Conservation (phyloP, 2,888 invertebrate genomes). For the Auanema sp. region DNA sequence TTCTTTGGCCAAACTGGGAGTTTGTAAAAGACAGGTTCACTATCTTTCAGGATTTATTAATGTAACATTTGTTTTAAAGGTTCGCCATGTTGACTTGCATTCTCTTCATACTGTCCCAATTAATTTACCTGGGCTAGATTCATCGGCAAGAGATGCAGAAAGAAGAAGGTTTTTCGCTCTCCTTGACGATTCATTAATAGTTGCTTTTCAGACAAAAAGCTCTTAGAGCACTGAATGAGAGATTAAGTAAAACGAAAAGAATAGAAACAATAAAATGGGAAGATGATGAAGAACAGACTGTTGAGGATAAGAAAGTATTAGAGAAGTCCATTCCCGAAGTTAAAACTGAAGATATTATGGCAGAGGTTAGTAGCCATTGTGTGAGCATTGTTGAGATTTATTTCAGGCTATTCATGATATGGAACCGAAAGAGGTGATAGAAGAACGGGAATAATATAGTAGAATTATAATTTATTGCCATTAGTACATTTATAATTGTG, state of each 20-base stretch:
- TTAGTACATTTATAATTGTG: no score
- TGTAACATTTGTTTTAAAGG: slow-evolving; percentile 17
- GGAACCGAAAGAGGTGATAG: no score
- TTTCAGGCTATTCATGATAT: no score
- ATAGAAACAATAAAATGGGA: slow-evolving; percentile 29
- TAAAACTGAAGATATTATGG: no score
- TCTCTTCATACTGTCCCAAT: slow-evolving; percentile 46
- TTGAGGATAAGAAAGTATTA: background rate
- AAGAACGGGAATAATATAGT: no score
- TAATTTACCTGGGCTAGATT: slow-evolving; percentile 37
- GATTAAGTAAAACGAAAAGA: slow-evolving; percentile 41
- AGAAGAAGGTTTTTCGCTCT: slow-evolving; percentile 28
- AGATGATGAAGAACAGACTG: slow-evolving; percentile 37
- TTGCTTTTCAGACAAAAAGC: slow-evolving; percentile 42
- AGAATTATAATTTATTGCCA: no score
- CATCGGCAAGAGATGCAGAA: slow-evolving; percentile 38
- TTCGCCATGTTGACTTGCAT: slow-evolving; percentile 48
- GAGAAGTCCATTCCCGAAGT: no score
- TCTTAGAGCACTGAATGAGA: slow-evolving; percentile 51
- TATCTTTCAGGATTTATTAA: background rate
- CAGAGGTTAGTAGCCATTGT: no score
- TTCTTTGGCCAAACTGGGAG: slow-evolving; percentile 36
- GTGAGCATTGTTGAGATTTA: no score
- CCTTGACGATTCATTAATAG: background rate
- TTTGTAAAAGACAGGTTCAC: slow-evolving; percentile 45